Conservation (phyloP, 2,888 invertebrate genomes). For the Argyresthia goedartella region DNA sequence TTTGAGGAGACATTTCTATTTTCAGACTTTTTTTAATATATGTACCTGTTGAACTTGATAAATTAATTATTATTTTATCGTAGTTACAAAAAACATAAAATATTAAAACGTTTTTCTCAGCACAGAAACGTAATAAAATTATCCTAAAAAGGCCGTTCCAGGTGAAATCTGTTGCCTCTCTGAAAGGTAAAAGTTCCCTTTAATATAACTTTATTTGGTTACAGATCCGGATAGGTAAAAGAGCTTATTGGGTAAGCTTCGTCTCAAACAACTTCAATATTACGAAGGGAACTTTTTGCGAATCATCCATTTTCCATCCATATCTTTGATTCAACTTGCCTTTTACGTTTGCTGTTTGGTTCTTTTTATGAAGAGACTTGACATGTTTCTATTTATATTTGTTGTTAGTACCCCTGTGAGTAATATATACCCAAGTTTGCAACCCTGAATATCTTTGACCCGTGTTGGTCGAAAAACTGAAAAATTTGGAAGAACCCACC, state of each 20-base stretch:
- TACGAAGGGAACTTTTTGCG: constrained; percentile 14
- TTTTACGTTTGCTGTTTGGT: not conserved
- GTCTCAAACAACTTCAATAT: constrained; percentile 21
- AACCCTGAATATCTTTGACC: too few species aligned
- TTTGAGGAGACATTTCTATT: not conserved
- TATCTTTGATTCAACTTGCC: constrained; percentile 4
- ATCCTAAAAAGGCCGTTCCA: constrained; percentile 12
- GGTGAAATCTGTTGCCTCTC: constrained; percentile 24
- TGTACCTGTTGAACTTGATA: too few species aligned
- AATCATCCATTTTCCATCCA: constrained; percentile 1
- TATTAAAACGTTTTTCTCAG: not conserved
- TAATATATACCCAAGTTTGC: too few species aligned
- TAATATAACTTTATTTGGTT: constrained; percentile 46
- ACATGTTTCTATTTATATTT: not conserved
- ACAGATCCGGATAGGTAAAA: constrained; percentile 28
- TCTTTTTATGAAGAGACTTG: not conserved
- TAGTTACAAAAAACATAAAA: too few species aligned
- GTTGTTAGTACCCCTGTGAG: not conserved
- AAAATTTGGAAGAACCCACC: too few species aligned
- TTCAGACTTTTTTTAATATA: too few species aligned
- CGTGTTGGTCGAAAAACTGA: too few species aligned
- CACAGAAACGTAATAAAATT: constrained; percentile 39
- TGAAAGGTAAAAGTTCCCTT: constrained; percentile 35
- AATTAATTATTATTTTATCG: too few species aligned
- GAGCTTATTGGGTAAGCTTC: constrained; percentile 31